Evolutionary conservation across 1,140 invertebrate species (phyloP).

Genomic region (Oryctes rhinoceros): DNA sequence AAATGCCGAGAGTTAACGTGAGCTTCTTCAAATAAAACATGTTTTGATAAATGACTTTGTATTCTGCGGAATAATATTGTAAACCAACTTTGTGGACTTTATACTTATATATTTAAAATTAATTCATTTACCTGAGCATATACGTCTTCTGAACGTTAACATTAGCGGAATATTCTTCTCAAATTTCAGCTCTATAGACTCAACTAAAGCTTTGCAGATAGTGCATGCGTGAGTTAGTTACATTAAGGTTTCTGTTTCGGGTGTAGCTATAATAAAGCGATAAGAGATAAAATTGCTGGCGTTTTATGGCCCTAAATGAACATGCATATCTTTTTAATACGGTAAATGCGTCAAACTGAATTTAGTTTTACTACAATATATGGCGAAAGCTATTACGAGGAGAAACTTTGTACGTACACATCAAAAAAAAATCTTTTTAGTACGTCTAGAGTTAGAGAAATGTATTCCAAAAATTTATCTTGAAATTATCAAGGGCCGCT

Average conservation of each 20-base stretch:
- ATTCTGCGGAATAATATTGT: too few relatives aligned
- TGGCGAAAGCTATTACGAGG: background rate
- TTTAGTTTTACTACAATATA: background rate
- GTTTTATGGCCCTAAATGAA: conserved; percentile 10
- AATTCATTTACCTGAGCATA: too few relatives aligned
- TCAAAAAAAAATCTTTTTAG: background rate
- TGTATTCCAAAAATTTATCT: background rate
- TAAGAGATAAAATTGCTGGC: conserved; percentile 17
- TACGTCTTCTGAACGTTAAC: too few relatives aligned
- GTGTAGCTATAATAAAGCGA: conserved; percentile 18
- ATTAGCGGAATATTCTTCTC: background rate
- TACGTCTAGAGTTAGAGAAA: background rate
- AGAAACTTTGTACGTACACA: background rate
- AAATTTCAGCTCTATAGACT: background rate
- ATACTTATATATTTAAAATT: too few relatives aligned
- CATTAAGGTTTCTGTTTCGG: conserved; percentile 16
- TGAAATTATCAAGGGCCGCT: background rate
- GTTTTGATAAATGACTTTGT: too few relatives aligned
- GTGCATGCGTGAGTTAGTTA: background rate
- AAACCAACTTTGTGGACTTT: too few relatives aligned
- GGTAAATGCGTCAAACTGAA: background rate
- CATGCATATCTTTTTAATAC: conserved; percentile 18
- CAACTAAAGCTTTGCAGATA: background rate
- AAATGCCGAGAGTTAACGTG: too few relatives aligned
- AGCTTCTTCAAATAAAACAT: too few relatives aligned